Base-by-base conservation (phyloP, 1,140 invertebrate genomes). In the Portunus trituberculatus region DNA sequence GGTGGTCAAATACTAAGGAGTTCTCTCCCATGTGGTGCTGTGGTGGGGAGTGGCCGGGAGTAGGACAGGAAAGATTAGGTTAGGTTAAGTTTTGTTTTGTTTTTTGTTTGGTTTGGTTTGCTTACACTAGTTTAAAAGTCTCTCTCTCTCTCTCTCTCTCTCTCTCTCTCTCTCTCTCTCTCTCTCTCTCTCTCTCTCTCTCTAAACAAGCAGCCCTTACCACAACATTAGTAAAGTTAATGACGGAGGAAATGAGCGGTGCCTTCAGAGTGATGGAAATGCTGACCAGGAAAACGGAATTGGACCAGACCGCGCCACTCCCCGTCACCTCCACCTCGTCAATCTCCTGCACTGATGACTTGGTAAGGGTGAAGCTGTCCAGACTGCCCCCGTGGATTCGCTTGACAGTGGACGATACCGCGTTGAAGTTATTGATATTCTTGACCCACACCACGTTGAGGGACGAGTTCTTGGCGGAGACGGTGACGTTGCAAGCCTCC, bases 351-450 rank as follows among this genome's bases (percentile, higher is more conserved):
- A 95, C 94, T 0, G 94, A 32, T 0, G 52, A 28, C 14, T 67
- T 76, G 10, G 28, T 4, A 4, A 95, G 46, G 20, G 29, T 29
- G 20, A 95, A 59, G 45, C 45, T 28, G n/a, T 95, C 52, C 48
- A 95, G 91, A 14, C 46, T 86, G 31, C 94, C 94, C 4, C 91
- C 94, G 45, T 95, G 94, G 16, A 95, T 84, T 32, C 91, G 92
- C 25, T 92, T 95, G 29, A 95, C 39, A 6, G 48, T 89, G 48
- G 76, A 86, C 84, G 91, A 46, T 4, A 82, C 25, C 48, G 92
- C 28, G 12, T 87, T 92, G n/a, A 95, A 32, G 39, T n/a, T 88
- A 4, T 4, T 67, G 28, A 95, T 76, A 82, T 88, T 67, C n/a
- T n/a, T 39, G 1, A 25, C 67, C 6, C 59, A 90, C 31, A 94